Evolutionary conservation across 2,888 invertebrate species (phyloP).

Genomic region (Hymenopus coronatus): DNA sequence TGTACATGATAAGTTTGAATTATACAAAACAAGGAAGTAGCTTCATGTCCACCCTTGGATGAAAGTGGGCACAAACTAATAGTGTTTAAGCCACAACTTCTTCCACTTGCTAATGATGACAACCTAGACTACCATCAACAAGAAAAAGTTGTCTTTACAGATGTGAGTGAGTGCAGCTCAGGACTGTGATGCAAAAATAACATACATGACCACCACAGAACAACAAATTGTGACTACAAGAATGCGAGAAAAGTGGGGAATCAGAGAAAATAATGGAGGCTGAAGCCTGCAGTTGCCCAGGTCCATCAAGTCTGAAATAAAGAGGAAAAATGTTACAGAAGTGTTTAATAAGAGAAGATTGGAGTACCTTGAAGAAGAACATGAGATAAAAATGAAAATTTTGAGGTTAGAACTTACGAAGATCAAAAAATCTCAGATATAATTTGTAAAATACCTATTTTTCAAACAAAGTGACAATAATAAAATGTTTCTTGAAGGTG

Average conservation of each 20-base stretch:
- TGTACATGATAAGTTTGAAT: no score
- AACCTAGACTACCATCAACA: background rate
- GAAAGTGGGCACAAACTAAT: background rate
- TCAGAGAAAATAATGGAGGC: background rate
- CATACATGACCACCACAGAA: background rate
- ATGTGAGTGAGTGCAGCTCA: background rate
- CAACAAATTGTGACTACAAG: background rate
- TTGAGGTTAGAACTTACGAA: no score
- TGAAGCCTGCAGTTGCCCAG: background rate
- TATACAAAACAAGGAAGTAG: no score
- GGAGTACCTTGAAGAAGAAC: background rate
- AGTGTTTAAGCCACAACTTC: background rate
- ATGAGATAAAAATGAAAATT: background rate
- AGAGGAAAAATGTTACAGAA: background rate
- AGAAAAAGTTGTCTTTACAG: background rate
- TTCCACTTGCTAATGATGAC: background rate
- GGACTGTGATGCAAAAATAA: background rate
- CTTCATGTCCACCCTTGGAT: background rate
- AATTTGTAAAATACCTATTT: no score
- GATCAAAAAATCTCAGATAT: no score
- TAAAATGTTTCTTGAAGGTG: no score
- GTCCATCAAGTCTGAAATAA: background rate
- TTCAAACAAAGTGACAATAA: no score
- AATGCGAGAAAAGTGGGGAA: background rate
- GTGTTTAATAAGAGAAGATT: background rate